Conservation (phyloP, 2,113 vertebrate genomes). For the Perca schrenkii region DNA sequence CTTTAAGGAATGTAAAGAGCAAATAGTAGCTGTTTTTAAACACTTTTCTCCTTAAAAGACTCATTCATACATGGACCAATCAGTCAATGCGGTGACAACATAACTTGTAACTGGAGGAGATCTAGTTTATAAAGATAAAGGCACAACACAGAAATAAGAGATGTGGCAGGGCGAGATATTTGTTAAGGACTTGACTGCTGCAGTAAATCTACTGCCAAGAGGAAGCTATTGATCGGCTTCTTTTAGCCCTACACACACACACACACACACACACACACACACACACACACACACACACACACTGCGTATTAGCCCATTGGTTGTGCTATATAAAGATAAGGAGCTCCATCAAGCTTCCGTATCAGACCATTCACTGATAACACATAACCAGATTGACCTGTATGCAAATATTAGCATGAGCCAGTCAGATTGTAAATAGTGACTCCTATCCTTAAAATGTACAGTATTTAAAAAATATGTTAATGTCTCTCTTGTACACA, state of each 20-base stretch:
- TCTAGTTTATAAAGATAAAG: slow-evolving; percentile 39
- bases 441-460: neutral
- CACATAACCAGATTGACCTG: slow-evolving; percentile 10
- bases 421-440: neutral
- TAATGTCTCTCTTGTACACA: neutral
- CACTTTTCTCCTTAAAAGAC: neutral
- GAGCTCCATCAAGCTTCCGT: slow-evolving; percentile 10
- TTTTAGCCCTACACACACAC: slow-evolving; percentile 14
- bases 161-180: neutral
- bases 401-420: slow-evolving; percentile 59
- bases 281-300: slow-evolving; percentile 24
- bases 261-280: slow-evolving; percentile 18
- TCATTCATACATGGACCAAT: neutral
- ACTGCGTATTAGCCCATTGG: slow-evolving; percentile 1
- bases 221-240: slow-evolving; percentile 48
- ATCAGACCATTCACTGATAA: slow-evolving; percentile 61
- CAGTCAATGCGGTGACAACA: neutral
- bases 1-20: neutral
- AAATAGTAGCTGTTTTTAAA: neutral
- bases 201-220: slow-evolving; percentile 50
- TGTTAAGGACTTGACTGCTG: slow-evolving; percentile 43
- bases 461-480: neutral
- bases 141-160: slow-evolving; percentile 28
- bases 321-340: slow-evolving; percentile 64
- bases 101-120: neutral